phyloP scores from a whole-genome alignment of 2,797 vertebrate genomes.

The Astyanax mexicanus region DNA sequence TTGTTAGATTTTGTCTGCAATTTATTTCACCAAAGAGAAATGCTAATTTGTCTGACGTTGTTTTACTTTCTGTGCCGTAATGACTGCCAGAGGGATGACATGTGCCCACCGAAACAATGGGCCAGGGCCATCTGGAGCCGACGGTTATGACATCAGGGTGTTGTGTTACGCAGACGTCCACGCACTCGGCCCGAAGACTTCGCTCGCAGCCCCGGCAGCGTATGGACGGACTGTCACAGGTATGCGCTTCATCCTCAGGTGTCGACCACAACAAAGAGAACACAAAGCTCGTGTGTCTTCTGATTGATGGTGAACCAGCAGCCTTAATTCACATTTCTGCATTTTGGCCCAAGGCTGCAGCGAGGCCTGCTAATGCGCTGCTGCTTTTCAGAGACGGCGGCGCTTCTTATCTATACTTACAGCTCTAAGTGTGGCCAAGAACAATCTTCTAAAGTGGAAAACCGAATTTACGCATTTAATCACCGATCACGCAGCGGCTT shows the following conservation, averaged over 20 bases:
- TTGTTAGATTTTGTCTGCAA: neutral
- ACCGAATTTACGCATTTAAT: neutral
- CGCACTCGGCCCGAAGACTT: conserved; percentile 20
- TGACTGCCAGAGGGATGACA: conserved; percentile 45
- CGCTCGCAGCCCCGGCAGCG: conserved; percentile 64
- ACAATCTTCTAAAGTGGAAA: neutral
- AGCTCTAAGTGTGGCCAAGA: neutral
- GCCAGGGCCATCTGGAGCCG: conserved; percentile 46
- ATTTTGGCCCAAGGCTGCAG: conserved; percentile 44
- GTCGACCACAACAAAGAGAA: conserved; percentile 77
- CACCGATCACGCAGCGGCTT: no score
- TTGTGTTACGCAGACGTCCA: conserved; percentile 61
- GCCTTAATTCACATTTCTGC: conserved; percentile 55
- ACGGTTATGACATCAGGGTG: conserved; percentile 57
- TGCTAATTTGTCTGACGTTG: conserved; percentile 22
- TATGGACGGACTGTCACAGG: conserved; percentile 70
- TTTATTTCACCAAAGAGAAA: neutral
- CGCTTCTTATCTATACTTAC: neutral
- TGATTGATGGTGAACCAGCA: conserved; percentile 68
- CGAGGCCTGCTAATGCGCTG: neutral
- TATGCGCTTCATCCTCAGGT: conserved; percentile 78
- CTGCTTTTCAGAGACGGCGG: neutral
- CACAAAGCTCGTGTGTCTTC: conserved; percentile 51
- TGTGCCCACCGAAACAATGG: conserved; percentile 39
- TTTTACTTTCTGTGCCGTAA: conserved; percentile 12